A percentile compares a stretch with the other conserved stretches of the same genome.
These are phyloP conservation scores for Drosophila pegasa DNA, from an alignment of 2,888 invertebrate species.

Conservation along the genomic window DNA sequence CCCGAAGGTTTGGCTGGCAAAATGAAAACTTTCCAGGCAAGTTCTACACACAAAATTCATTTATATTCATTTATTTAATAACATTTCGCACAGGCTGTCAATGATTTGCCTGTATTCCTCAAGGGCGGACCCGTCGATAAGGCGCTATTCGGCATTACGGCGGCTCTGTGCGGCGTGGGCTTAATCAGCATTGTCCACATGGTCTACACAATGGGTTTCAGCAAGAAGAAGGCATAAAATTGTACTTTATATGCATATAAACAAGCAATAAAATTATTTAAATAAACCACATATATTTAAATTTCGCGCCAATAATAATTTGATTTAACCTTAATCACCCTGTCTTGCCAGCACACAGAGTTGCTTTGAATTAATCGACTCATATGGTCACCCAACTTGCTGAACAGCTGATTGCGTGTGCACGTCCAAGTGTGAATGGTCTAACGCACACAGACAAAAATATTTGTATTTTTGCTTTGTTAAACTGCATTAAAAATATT, in stretches of 20 bases:
- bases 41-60: background rate
- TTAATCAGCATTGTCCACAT: slow-evolving; percentile 77
- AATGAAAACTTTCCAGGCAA: slow-evolving; percentile 83
- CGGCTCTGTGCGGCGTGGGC: slow-evolving; percentile 83
- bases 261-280: slow-evolving; percentile 32
- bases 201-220: slow-evolving; percentile 82
- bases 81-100: slow-evolving; percentile 78
- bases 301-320: slow-evolving; percentile 3
- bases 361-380: background rate
- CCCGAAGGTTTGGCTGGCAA: slow-evolving; percentile 82
- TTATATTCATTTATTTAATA: background rate
- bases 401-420: slow-evolving; percentile 40
- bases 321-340: background rate
- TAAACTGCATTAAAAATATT: slow-evolving; percentile 22
- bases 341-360: background rate
- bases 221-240: slow-evolving; percentile 79
- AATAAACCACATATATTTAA: slow-evolving; percentile 22
- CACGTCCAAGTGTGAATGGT: slow-evolving; percentile 34
- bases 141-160: slow-evolving; percentile 82
- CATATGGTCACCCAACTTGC: slow-evolving; percentile 17
- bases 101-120: slow-evolving; percentile 82
- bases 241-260: background rate
- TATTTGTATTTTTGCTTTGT: slow-evolving; percentile 14
- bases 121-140: slow-evolving; percentile 84
- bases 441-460: slow-evolving; percentile 51